Conservation (phyloP, 2,888 invertebrate species). For the Oscheius myriophilus region DNA sequence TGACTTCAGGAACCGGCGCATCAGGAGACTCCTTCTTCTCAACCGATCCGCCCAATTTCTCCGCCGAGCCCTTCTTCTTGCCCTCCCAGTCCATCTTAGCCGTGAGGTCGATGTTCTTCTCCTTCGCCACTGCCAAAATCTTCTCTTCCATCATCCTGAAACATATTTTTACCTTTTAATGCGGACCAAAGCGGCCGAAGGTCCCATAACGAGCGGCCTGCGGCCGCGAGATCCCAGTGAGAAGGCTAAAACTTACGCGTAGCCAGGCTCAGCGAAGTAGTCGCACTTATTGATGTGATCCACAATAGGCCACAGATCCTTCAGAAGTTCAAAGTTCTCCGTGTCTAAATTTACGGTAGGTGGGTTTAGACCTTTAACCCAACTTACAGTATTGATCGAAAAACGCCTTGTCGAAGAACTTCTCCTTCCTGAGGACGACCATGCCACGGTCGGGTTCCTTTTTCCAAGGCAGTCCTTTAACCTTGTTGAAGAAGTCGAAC, state of each 20-base stretch:
- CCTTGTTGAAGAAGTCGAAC: conserved; percentile 44
- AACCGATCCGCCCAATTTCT: neutral
- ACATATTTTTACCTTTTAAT: too few relatives aligned
- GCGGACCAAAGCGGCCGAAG: too few relatives aligned
- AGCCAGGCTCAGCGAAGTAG: conserved; percentile 18
- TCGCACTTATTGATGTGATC: conserved; percentile 3
- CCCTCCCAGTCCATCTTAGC: conserved; percentile 5
- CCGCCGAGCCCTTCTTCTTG: neutral
- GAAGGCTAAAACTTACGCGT: too few relatives aligned
- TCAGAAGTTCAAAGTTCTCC: conserved; percentile 17
- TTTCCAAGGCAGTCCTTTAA: conserved; percentile 44
- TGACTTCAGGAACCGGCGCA: too few relatives aligned
- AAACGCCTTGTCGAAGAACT: conserved; percentile 10
- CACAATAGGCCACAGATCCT: conserved; percentile 11
- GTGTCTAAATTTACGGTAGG: too few relatives aligned
- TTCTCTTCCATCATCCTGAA: conserved; percentile 2
- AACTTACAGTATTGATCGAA: conserved; percentile 1
- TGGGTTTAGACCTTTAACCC: too few relatives aligned
- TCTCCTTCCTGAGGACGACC: conserved; percentile 15
- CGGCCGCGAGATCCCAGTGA: too few relatives aligned
- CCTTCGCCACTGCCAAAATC: conserved; percentile 5
- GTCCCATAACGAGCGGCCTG: too few relatives aligned
- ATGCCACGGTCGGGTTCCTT: conserved; percentile 14
- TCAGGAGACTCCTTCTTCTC: too few relatives aligned
- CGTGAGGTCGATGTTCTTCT: conserved; percentile 13